Conservation (phyloP, 1,140 invertebrate species). For the Drosophila fuyamai region DNA sequence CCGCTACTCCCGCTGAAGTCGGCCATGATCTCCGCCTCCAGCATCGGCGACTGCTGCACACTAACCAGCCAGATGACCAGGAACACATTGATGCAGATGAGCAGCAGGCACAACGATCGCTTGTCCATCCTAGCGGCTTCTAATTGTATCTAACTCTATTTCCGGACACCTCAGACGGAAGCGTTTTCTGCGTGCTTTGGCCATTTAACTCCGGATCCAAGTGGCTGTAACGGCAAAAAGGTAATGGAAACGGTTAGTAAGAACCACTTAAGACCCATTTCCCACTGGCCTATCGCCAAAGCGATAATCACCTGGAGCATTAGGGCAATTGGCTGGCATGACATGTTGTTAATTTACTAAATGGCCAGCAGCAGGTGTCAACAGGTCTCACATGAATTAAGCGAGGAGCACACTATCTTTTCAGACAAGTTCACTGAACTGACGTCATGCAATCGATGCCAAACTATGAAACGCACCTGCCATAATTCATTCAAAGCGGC, state of each 20-base stretch:
- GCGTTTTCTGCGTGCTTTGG: conserved; percentile 72
- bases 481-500: conserved; percentile 39
- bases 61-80: conserved; percentile 77
- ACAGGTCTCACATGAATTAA: conserved; percentile 10
- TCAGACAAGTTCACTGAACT: conserved; percentile 15
- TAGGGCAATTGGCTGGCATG: conserved; percentile 38
- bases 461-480: conserved; percentile 32
- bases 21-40: conserved; percentile 26
- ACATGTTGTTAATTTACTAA: conserved; percentile 29
- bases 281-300: conserved; percentile 8
- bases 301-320: conserved; percentile 30
- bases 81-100: conserved; percentile 75
- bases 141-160: conserved; percentile 28
- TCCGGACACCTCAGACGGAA: conserved; percentile 62
- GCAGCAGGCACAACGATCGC: conserved; percentile 71
- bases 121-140: conserved; percentile 71
- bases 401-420: neutral
- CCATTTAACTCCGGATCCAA: conserved; percentile 64
- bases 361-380: conserved; percentile 15
- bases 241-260: conserved; percentile 4
- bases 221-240: conserved; percentile 37
- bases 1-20: neutral
- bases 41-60: conserved; percentile 59
- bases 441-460: conserved; percentile 29
- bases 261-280: conserved; percentile 2